These are phyloP conservation scores for Cerastis leucographa DNA, from an alignment of 2,888 invertebrate species.

Conservation along the genomic window DNA sequence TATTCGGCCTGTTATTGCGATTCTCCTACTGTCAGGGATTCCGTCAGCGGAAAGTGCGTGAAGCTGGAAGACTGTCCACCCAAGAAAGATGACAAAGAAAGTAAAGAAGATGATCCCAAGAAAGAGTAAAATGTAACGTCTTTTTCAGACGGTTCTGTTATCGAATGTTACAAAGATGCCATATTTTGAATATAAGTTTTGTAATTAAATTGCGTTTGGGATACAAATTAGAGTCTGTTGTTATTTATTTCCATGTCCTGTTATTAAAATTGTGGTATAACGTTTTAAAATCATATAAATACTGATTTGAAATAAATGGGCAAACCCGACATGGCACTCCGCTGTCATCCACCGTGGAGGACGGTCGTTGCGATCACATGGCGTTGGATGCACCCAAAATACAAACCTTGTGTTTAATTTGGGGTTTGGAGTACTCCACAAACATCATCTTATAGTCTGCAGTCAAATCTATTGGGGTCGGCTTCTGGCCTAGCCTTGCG, in stretches of 20 bases:
- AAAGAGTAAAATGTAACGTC: constrained; percentile 20
- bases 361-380: no score
- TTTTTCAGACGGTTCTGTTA: background rate
- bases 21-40: constrained; percentile 76
- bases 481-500: background rate
- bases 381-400: no score
- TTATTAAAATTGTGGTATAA: background rate
- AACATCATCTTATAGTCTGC: background rate
- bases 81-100: constrained; percentile 45
- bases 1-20: constrained; percentile 77
- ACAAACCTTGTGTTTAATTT: no score
- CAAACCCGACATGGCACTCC: no score
- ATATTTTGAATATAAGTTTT: background rate
- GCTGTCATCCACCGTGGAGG: no score
- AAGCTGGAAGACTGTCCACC: constrained; percentile 75
- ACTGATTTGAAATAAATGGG: no score
- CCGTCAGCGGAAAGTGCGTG: constrained; percentile 73
- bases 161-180: background rate
- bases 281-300: no score
- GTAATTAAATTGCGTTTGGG: background rate
- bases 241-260: constrained; percentile 11
- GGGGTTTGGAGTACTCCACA: no score
- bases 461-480: background rate
- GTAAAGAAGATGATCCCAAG: no score
- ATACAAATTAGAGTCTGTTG: background rate